A percentile compares a stretch with the other conserved stretches of the same genome.
Evolutionary conservation across 2,113 vertebrate genomes (phyloP).

Genomic region (Nothoprocta perdicaria): DNA sequence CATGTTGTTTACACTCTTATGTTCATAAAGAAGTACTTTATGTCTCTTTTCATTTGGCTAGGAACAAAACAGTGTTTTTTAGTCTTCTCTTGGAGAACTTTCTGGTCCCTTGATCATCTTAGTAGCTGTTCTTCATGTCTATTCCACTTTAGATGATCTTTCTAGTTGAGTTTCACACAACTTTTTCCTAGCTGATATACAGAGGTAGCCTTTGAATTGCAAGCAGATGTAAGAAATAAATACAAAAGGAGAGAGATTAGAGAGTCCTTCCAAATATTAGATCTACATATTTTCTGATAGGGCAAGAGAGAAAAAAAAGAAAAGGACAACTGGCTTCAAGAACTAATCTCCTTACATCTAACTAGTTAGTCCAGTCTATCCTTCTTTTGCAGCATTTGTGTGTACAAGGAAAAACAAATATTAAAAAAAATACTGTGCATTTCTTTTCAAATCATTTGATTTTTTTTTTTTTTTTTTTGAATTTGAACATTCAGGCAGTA

Average conservation of each 20-base stretch:
- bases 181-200: neutral
- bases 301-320: neutral
- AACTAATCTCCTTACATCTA: neutral
- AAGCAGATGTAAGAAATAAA: neutral
- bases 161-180: neutral
- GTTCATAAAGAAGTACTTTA: neutral
- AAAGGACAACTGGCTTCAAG: neutral
- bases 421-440: neutral
- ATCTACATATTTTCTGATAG: neutral
- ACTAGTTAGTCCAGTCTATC: neutral
- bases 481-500: too few species aligned
- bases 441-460: too few species aligned
- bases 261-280: neutral
- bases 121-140: neutral
- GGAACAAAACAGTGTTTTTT: neutral
- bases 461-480: too few species aligned
- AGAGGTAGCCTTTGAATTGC: accelerated
- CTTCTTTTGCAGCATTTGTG: neutral
- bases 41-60: neutral
- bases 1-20: neutral
- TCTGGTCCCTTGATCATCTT: neutral
- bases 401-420: neutral
- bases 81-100: neutral
- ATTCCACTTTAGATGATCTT: neutral
- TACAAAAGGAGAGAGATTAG: neutral